These are phyloP conservation scores for Tichodroma muraria DNA, from an alignment of 2,113 vertebrate genomes.

Conservation along the genomic window DNA sequence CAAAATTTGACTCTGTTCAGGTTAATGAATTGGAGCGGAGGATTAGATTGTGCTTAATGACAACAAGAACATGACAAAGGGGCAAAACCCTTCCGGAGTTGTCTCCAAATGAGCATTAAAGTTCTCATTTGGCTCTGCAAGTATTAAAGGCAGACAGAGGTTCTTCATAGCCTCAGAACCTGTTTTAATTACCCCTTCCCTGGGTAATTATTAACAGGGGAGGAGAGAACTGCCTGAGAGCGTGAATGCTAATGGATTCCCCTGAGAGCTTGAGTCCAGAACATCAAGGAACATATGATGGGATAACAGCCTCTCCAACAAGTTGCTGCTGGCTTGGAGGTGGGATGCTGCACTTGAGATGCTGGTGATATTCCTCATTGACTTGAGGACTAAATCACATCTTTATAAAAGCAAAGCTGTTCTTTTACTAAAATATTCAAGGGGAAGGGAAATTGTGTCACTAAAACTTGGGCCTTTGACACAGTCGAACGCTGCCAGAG, in stretches of 20 bases:
- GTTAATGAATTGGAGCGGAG: constrained; percentile 35
- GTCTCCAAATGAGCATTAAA: neutral
- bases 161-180: constrained; percentile 27
- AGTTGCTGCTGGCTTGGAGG: neutral
- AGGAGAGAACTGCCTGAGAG: neutral
- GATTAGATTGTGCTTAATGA: constrained; percentile 13
- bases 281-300: neutral
- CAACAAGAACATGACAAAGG: constrained; percentile 16
- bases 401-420: constrained; percentile 3
- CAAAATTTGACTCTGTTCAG: neutral
- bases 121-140: neutral
- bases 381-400: neutral
- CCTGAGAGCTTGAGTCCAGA: neutral
- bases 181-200: constrained; percentile 50
- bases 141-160: neutral
- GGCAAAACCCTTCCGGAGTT: constrained; percentile 15
- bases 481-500: neutral
- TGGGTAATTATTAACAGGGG: neutral
- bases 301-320: neutral
- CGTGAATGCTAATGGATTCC: constrained; percentile 38
- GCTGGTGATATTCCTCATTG: neutral
- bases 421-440: neutral
- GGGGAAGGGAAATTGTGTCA: neutral
- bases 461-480: neutral
- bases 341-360: neutral